A percentile compares a stretch with the other conserved stretches of the same genome.
These are phyloP conservation scores for Stenurella melanura DNA, from an alignment of 2,888 invertebrate species.

Conservation along the genomic window DNA sequence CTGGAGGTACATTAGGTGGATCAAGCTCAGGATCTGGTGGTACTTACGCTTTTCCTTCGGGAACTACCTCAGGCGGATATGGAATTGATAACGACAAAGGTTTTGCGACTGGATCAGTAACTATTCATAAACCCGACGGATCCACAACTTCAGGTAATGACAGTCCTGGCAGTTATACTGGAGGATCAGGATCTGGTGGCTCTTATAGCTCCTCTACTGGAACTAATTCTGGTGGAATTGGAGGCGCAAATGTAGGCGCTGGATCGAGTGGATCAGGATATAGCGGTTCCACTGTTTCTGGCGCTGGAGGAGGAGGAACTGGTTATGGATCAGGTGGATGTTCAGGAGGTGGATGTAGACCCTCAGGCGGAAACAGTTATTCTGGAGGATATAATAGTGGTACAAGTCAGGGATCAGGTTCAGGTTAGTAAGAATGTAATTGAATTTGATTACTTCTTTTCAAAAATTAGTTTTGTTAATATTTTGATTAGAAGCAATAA, in stretches of 20 bases:
- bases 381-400: conserved; percentile 15
- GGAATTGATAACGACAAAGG: conserved; percentile 26
- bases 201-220: not conserved
- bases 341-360: too few species aligned
- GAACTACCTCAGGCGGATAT: not conserved
- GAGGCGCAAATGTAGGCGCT: not conserved
- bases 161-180: conserved; percentile 11
- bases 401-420: conserved; percentile 2
- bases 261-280: conserved; percentile 10
- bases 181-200: conserved; percentile 6
- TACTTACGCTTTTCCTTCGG: not conserved
- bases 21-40: not conserved
- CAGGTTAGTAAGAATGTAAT: not conserved
- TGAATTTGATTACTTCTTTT: not conserved
- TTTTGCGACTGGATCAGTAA: conserved; percentile 31
- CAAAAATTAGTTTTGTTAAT: not conserved
- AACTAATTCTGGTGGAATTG: not conserved
- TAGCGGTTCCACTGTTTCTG: not conserved
- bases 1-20: not conserved
- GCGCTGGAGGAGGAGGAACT: not conserved
- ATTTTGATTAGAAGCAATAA: not conserved
- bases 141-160: conserved; percentile 30
- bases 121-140: conserved; percentile 30
- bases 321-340: conserved; percentile 5
- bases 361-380: not conserved